These are phyloP conservation scores for Sinosuthora webbiana DNA, from an alignment of 2,113 vertebrate genomes.

Conservation along the genomic window DNA sequence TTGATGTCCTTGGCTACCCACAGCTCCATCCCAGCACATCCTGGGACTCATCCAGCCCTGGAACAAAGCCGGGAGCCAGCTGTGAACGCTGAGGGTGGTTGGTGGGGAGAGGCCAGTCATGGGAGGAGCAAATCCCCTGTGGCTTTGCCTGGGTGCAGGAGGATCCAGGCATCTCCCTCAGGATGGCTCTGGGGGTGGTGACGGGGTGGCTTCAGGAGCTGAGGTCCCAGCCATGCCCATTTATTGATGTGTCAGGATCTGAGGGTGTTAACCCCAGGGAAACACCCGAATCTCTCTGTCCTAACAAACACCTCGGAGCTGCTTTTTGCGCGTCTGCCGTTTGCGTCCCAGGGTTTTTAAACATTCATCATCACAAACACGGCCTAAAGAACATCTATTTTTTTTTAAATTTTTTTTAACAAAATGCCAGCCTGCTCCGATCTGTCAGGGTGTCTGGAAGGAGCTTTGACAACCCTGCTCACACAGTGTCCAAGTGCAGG, in stretches of 20 bases:
- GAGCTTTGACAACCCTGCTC: neutral
- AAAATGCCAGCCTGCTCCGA: neutral
- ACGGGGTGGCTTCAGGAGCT: rapidly evolving
- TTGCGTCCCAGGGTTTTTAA: neutral
- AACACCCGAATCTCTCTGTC: rapidly evolving
- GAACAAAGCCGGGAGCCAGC: neutral
- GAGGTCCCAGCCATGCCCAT: neutral
- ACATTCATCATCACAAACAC: neutral
- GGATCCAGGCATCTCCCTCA: neutral
- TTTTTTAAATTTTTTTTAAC: too few species aligned
- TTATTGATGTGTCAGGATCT: neutral
- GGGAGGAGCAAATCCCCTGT: neutral
- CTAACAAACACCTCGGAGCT: neutral
- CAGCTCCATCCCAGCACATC: rapidly evolving
- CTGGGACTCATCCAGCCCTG: neutral
- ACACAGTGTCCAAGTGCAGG: neutral
- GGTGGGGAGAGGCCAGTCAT: neutral
- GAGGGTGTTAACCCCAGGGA: too few species aligned
- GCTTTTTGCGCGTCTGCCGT: neutral
- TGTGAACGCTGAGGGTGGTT: too few species aligned
- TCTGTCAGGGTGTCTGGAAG: neutral
- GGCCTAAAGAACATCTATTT: neutral
- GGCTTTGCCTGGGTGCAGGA: too few species aligned
- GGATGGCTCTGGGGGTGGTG: neutral
- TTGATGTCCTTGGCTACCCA: rapidly evolving